Evolutionary conservation across 2,113 vertebrate genomes (phyloP).

Genomic region (Cacatua alba): DNA sequence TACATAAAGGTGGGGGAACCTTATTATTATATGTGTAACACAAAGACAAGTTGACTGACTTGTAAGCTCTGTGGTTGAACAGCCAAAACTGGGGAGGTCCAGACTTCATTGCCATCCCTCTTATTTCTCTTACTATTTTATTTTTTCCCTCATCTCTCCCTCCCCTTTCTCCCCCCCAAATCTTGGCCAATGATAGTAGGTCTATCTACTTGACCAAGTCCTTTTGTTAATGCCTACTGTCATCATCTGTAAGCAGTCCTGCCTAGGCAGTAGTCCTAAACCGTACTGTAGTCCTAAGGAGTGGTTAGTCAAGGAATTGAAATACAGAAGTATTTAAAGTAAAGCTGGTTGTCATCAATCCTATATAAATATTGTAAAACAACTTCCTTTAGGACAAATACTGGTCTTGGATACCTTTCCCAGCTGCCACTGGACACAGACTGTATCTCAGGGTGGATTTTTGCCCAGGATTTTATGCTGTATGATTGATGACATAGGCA

Average conservation of each 20-base stretch:
- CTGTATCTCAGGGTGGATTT: background rate
- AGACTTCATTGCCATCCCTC: background rate
- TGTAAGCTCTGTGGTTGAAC: background rate
- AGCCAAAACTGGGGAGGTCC: background rate
- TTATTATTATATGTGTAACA: background rate
- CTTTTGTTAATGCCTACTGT: background rate
- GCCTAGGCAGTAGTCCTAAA: background rate
- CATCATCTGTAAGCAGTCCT: fast-evolving
- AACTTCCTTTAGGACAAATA: background rate
- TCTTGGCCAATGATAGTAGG: background rate
- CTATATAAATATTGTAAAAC: background rate
- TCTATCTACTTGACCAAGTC: background rate
- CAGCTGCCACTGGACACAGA: background rate
- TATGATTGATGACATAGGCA: background rate
- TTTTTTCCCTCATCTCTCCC: background rate
- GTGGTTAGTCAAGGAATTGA: background rate
- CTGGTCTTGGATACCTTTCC: background rate
- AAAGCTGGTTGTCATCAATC: background rate
- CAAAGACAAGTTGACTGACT: background rate
- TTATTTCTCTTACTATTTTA: background rate
- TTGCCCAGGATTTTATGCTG: background rate
- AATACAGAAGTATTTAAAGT: background rate
- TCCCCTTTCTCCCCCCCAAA: background rate
- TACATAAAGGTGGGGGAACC: background rate
- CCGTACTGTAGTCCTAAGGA: too few relatives aligned